Percentiles rank a stretch among this genome's conserved stretches.
phyloP scores from a whole-genome alignment of 2,797 vertebrate species.

The Oreonectes daqikongensis region DNA sequence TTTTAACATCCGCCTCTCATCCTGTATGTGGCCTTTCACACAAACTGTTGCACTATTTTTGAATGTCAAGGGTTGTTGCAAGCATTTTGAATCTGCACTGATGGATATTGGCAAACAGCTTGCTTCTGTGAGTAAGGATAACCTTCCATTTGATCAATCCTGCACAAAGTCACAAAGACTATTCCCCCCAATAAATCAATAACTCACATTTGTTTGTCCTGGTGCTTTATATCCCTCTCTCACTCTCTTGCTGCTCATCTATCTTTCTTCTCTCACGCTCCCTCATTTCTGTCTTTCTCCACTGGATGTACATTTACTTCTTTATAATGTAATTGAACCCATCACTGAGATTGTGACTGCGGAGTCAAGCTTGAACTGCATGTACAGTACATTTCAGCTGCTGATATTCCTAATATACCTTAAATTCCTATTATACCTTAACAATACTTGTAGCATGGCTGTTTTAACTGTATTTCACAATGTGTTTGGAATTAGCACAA shows the following conservation, averaged over 20 bases:
- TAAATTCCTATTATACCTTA: neutral
- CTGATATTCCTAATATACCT: too few relatives aligned
- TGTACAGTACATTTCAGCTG: neutral
- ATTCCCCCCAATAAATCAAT: slow-evolving; percentile 79
- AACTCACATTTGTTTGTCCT: slow-evolving; percentile 73
- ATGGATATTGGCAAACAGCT: slow-evolving; percentile 82
- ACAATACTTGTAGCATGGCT: neutral
- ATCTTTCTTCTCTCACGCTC: slow-evolving; percentile 44
- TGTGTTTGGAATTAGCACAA: neutral
- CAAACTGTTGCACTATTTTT: slow-evolving; percentile 41
- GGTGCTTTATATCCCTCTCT: slow-evolving; percentile 67
- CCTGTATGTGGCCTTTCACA: slow-evolving; percentile 42
- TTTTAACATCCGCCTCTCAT: slow-evolving; percentile 13
- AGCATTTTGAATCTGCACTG: slow-evolving; percentile 74
- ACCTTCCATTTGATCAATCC: slow-evolving; percentile 80
- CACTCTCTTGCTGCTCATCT: slow-evolving; percentile 54
- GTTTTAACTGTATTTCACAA: neutral
- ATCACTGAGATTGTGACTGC: neutral
- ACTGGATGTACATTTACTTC: slow-evolving; percentile 5
- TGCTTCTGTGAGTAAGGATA: slow-evolving; percentile 80
- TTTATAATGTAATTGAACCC: slow-evolving; percentile 14
- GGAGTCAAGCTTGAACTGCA: neutral
- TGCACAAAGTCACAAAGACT: slow-evolving; percentile 74
- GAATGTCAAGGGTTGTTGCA: slow-evolving; percentile 71
- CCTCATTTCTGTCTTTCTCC: slow-evolving; percentile 15